phyloP scores from a whole-genome alignment of 2,797 vertebrate genomes.

The Hoplostethus mediterraneus region DNA sequence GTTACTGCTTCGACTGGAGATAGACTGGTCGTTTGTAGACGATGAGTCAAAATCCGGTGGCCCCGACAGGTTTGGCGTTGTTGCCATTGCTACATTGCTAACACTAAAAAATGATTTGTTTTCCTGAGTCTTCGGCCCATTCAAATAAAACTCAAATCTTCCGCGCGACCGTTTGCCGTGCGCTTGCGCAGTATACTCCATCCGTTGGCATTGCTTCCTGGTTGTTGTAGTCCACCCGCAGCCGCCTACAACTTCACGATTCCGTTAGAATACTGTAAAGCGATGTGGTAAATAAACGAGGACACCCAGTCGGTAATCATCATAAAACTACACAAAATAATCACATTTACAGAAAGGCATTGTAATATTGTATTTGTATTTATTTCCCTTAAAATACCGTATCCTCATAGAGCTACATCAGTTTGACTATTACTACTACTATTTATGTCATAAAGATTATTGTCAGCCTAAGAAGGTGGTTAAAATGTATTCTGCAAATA shows the following conservation, averaged over 20 bases:
- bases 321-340: background rate
- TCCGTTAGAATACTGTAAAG: background rate
- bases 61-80: slow-evolving; percentile 33
- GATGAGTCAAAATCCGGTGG: slow-evolving; percentile 43
- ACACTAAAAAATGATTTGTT: background rate
- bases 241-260: background rate
- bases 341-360: too few relatives aligned
- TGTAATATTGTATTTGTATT: too few relatives aligned
- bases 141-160: slow-evolving; percentile 83
- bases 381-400: too few relatives aligned
- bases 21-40: slow-evolving; percentile 45
- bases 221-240: slow-evolving; percentile 60
- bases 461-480: too few relatives aligned
- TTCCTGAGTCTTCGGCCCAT: slow-evolving; percentile 20
- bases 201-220: slow-evolving; percentile 11
- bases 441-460: too few relatives aligned
- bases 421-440: too few relatives aligned
- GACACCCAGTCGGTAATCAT: too few relatives aligned
- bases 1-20: slow-evolving; percentile 59
- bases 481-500: too few relatives aligned
- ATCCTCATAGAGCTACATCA: too few relatives aligned
- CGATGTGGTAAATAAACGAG: too few relatives aligned
- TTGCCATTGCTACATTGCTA: slow-evolving; percentile 82
- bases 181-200: slow-evolving; percentile 74
- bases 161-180: slow-evolving; percentile 84